phyloP scores from a whole-genome alignment of 2,113 vertebrate species.

The Condylura cristata region DNA sequence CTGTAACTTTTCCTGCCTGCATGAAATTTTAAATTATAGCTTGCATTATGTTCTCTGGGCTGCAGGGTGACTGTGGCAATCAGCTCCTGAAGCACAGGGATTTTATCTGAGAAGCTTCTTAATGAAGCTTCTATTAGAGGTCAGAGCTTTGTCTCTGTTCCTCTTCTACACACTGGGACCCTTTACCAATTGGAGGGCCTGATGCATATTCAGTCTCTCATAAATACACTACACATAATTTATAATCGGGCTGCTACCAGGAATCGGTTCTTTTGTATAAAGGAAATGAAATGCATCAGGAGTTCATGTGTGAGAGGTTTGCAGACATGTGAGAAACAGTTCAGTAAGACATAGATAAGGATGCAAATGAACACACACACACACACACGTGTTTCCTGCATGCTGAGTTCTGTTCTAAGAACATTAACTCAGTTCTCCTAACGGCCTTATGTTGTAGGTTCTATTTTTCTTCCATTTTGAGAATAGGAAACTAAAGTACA shows the following conservation, averaged over 20 bases:
- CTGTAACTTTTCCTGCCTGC: slow-evolving; percentile 34
- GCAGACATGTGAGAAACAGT: background rate
- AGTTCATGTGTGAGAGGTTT: slow-evolving; percentile 23
- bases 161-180: background rate
- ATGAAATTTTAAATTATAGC: slow-evolving; percentile 74
- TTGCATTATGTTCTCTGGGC: background rate
- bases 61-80: background rate
- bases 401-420: background rate
- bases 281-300: background rate
- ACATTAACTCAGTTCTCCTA: background rate
- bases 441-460: background rate
- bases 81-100: background rate
- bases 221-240: slow-evolving; percentile 2
- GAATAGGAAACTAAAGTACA: background rate
- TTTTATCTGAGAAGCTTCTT: slow-evolving; percentile 59
- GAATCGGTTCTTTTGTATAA: slow-evolving; percentile 37
- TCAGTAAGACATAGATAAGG: background rate
- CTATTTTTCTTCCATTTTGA: background rate
- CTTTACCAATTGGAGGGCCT: background rate
- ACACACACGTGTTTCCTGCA: background rate
- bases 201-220: background rate
- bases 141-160: slow-evolving; percentile 44
- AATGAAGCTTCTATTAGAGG: slow-evolving; percentile 59
- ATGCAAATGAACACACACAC: background rate
- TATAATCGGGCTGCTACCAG: background rate